Evolutionary conservation across 2,113 vertebrate genomes (phyloP), one percentile per base, ranked within the genome.

Genomic region (Microcebus griseorufus): DNA sequence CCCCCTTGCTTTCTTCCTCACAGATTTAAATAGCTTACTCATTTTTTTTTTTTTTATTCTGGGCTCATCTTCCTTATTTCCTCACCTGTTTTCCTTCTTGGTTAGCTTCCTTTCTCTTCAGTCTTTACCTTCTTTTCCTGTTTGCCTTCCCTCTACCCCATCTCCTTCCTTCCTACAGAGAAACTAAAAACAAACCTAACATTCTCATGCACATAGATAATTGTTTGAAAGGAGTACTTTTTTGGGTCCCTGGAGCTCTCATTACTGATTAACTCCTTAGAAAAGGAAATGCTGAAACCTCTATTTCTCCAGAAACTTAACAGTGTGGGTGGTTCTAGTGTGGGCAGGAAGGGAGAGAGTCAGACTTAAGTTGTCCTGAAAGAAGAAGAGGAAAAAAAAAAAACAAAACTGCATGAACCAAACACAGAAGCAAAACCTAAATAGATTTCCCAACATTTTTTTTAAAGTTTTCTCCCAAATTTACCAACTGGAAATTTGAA

Each of bases 401-500:
- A n/a, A 69, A 27, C 8, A 25, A 84, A 20, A 13, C 42, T 73
- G 22, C 62, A 55, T 73, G 87, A 97, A 93, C 86, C 86, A 93
- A 96, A 95, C 73, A 89, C 84, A 96, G 90, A 94, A 93, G 67
- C 10, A 93, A 97, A 95, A 94, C 69, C 88, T 97, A 97, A 97
- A 97, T 96, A 97, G 89, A 97, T 94, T 97, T 90, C 82, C 86
- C 73, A 85, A 51, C 45, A 45, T 64, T 84, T 79, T 93, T 76
- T 87, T 80, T 20, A 4, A 96, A 96, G 73, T 93, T 95, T 96
- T 94, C 73, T 95, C 64, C 69, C 73, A 93, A 94, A 97, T 97
- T 95, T 97, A 94, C 95, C 73, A 93, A 97, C 89, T 96, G 92
- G 69, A 95, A 97, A 97, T 89, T 97, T 97, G 89, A 97, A 97